phyloP scores from a whole-genome alignment of 2,113 vertebrate genomes.

The Pseudonaja textilis region DNA sequence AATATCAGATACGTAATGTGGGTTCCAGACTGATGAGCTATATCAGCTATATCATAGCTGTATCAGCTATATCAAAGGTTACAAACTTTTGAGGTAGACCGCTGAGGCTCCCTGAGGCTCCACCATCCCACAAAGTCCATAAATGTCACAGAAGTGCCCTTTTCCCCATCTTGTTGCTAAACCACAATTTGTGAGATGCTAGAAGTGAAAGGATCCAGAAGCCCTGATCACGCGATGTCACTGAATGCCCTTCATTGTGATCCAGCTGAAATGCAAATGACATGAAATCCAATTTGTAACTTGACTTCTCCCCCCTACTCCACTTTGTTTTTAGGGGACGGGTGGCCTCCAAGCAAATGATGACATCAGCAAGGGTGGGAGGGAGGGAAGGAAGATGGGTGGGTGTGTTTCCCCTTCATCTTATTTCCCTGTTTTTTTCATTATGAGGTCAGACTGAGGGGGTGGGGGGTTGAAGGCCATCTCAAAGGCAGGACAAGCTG shows the following conservation, averaged over 20 bases:
- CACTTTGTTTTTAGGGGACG: background rate
- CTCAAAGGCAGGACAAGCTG: too few relatives aligned
- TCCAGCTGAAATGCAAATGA: background rate
- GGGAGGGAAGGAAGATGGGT: background rate
- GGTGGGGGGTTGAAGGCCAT: background rate
- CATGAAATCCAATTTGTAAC: background rate
- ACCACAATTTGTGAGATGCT: background rate
- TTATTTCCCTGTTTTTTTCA: constrained; percentile 33
- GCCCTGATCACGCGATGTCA: background rate
- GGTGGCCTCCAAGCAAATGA: background rate
- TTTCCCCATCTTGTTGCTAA: background rate
- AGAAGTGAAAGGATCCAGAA: background rate
- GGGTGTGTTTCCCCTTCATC: background rate
- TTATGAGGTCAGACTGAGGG: constrained; percentile 13
- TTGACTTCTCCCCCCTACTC: background rate
- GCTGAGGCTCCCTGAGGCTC: background rate
- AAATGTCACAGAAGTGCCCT: background rate
- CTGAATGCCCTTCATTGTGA: background rate
- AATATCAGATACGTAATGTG: too few relatives aligned
- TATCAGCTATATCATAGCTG: too few relatives aligned
- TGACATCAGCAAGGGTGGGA: background rate
- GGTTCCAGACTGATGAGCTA: too few relatives aligned
- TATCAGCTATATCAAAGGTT: background rate
- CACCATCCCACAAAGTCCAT: background rate
- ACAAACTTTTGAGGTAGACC: background rate